Evolutionary conservation across 2,113 vertebrate species (phyloP).

Genomic region (Hepsetus odoe): DNA sequence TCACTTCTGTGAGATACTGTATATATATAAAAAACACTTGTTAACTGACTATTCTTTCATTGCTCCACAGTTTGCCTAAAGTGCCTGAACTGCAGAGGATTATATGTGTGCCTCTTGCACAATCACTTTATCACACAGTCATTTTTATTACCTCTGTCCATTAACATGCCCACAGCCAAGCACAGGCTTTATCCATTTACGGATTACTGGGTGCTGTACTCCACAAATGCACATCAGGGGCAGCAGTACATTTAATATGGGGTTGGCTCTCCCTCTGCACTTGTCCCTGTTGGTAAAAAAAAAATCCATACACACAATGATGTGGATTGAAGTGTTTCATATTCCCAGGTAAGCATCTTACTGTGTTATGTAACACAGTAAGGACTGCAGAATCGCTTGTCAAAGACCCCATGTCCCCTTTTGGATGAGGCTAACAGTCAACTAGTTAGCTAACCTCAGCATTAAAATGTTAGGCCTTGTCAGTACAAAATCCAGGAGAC

Average conservation of each 20-base stretch:
- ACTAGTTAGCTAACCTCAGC: not conserved
- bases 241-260: not conserved
- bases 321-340: not conserved
- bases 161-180: constrained; percentile 31
- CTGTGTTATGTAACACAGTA: not conserved
- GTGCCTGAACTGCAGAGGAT: constrained; percentile 28
- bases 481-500: not conserved
- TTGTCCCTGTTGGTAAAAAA: not conserved
- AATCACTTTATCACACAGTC: constrained; percentile 23
- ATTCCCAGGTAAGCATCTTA: constrained; percentile 8
- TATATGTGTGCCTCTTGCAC: not conserved
- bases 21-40: no score
- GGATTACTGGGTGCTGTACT: constrained; percentile 38
- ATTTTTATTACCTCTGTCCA: constrained; percentile 41
- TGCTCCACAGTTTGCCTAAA: not conserved
- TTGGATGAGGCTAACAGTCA: not conserved
- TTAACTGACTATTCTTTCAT: not conserved
- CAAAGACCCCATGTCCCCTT: not conserved
- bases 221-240: constrained; percentile 19
- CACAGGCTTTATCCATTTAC: constrained; percentile 28
- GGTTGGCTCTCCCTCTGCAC: not conserved
- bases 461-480: no score
- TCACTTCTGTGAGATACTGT: no score
- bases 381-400: not conserved
- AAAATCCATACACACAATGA: not conserved